A percentile compares a stretch with the other conserved stretches of the same genome.
Evolutionary conservation across 92 coral and sea anemone species (phyloP).

Genomic region (Phenganax stokvisi): DNA sequence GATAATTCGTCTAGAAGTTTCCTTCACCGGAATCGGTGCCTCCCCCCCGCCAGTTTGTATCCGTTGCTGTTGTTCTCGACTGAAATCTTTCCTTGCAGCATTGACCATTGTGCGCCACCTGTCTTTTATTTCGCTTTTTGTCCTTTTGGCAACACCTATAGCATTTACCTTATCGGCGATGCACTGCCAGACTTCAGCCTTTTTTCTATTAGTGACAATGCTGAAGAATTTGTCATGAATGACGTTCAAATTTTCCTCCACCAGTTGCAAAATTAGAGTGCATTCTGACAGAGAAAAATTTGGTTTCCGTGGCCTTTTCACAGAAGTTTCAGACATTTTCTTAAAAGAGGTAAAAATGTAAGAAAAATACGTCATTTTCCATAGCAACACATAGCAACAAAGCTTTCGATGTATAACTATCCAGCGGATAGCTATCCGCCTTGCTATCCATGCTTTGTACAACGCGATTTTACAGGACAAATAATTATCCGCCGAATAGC

Average conservation of each 20-base stretch:
- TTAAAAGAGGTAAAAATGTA: neutral
- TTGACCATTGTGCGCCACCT: conserved; percentile 12
- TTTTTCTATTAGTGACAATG: conserved; percentile 1
- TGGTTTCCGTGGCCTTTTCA: conserved; percentile 4
- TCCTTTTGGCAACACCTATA: conserved; percentile 11
- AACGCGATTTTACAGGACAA: too few relatives aligned
- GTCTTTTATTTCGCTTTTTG: conserved; percentile 12
- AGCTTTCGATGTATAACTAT: neutral
- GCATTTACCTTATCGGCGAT: conserved; percentile 29
- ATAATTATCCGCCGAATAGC: neutral
- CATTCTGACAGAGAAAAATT: conserved; percentile 7
- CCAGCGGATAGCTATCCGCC: neutral
- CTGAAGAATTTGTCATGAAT: conserved; percentile 16
- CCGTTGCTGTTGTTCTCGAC: neutral
- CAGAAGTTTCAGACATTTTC: neutral
- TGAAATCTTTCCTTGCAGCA: conserved; percentile 24
- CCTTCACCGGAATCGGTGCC: conserved; percentile 31
- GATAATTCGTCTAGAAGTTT: conserved; percentile 25
- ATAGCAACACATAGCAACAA: conserved; percentile 21
- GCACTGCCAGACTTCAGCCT: neutral
- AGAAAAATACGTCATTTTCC: conserved; percentile 8
- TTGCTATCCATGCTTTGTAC: neutral
- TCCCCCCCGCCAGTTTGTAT: conserved; percentile 43
- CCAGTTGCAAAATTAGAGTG: neutral
- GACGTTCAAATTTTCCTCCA: conserved; percentile 7